phyloP scores from a whole-genome alignment of 2,797 vertebrate genomes.

The Adelosebastes latens region DNA sequence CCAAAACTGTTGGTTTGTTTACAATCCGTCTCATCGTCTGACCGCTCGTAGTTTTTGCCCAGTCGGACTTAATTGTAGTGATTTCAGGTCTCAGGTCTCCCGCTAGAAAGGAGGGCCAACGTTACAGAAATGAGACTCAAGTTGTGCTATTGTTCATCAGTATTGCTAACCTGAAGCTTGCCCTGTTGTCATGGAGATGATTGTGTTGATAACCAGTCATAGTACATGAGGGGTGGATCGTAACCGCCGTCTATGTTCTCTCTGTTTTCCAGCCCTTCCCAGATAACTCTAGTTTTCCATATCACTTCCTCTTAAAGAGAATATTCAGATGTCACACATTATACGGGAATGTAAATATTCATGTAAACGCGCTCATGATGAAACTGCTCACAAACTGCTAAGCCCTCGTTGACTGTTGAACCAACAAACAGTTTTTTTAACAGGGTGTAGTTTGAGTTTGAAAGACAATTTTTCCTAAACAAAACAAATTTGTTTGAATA shows the following conservation, averaged over 20 bases:
- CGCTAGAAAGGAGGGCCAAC: neutral
- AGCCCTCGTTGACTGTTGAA: constrained; percentile 27
- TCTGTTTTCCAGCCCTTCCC: neutral
- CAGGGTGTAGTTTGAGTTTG: constrained; percentile 45
- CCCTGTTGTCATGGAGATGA: neutral
- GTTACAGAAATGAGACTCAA: neutral
- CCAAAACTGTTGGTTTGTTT: neutral
- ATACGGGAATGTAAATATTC: constrained; percentile 68
- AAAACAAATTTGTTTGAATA: constrained; percentile 73
- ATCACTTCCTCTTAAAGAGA: constrained; percentile 38
- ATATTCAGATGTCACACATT: constrained; percentile 64
- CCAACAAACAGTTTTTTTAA: constrained; percentile 38
- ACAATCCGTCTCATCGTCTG: neutral
- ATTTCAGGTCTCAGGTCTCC: neutral
- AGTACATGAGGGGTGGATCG: neutral
- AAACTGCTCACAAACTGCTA: constrained; percentile 35
- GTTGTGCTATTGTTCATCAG: neutral
- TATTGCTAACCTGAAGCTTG: neutral
- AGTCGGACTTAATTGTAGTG: neutral
- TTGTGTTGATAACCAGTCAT: neutral
- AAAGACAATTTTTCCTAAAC: constrained; percentile 72
- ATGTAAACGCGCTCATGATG: constrained; percentile 53
- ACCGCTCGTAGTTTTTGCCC: neutral
- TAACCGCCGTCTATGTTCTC: neutral
- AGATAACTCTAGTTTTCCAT: constrained; percentile 32